A percentile compares a stretch with the other conserved stretches of the same genome.
phyloP scores from a whole-genome alignment of 2,113 vertebrate species.

The Pterophyllum scalare region DNA sequence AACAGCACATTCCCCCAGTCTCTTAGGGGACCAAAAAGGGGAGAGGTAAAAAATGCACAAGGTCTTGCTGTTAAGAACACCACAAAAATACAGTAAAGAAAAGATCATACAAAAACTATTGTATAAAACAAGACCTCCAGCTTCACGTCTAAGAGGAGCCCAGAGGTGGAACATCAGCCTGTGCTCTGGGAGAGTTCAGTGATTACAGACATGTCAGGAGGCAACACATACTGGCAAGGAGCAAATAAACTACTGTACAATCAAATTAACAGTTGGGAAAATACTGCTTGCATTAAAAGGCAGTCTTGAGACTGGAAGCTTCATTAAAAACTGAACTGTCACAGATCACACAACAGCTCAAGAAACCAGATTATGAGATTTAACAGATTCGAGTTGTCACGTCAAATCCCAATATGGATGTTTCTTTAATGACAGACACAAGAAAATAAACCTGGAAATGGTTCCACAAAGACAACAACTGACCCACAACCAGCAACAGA shows the following conservation, averaged over 20 bases:
- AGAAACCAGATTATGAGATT: background rate
- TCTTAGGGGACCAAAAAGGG: background rate
- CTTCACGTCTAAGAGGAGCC: background rate
- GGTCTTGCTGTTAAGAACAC: background rate
- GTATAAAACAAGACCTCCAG: background rate
- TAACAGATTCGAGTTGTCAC: background rate
- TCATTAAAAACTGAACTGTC: background rate
- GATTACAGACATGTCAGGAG: background rate
- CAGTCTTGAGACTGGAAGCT: background rate
- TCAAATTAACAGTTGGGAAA: background rate
- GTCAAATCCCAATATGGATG: background rate
- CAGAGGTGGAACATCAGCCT: background rate
- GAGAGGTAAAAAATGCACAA: no score
- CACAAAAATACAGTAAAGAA: background rate
- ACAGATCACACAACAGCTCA: background rate
- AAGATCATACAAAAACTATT: background rate
- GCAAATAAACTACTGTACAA: background rate
- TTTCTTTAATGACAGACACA: background rate
- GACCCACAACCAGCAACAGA: background rate
- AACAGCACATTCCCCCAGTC: background rate
- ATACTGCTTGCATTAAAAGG: background rate
- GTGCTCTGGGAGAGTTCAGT: background rate
- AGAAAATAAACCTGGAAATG: slow-evolving; percentile 15
- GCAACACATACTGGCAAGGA: background rate
- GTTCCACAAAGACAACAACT: slow-evolving; percentile 20